Conservation (phyloP, 2,888 invertebrate genomes). For the Miltochrista miniata region DNA sequence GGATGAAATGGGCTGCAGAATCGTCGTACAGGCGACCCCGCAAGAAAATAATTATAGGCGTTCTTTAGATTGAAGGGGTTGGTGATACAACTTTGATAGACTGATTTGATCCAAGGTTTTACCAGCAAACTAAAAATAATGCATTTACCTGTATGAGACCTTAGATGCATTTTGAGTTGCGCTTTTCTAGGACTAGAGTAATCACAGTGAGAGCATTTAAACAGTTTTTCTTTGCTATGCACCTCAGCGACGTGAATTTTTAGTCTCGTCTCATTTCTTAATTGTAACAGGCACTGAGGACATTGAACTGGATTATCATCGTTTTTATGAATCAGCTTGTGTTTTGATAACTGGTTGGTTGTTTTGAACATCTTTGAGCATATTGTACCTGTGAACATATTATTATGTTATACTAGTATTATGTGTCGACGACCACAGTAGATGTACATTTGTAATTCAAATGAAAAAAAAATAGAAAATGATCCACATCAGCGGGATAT, state of each 20-base stretch:
- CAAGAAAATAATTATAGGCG: too few species aligned
- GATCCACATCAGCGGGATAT: too few species aligned
- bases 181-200: constrained; percentile 86
- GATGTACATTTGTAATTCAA: too few species aligned
- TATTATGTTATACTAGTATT: too few species aligned
- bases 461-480: too few species aligned
- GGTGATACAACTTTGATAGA: too few species aligned
- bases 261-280: constrained; percentile 79
- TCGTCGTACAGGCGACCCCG: too few species aligned
- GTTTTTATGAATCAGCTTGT: constrained; percentile 85
- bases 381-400: constrained; percentile 64
- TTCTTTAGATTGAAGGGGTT: too few species aligned
- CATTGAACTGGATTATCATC: constrained; percentile 65
- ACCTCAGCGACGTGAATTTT: constrained; percentile 84
- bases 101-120: not conserved
- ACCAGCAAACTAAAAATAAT: not conserved
- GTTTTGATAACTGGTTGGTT: constrained; percentile 90
- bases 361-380: constrained; percentile 93
- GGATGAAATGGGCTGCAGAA: too few species aligned
- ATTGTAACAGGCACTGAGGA: constrained; percentile 83
- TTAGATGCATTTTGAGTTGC: constrained; percentile 86
- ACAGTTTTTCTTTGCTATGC: constrained; percentile 87
- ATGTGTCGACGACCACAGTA: too few species aligned
- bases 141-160: constrained; percentile 89
- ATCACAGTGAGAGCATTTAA: constrained; percentile 86